Evolutionary conservation across 2,797 vertebrate genomes (phyloP).

Genomic region (Melanotaenia parkinsoni): DNA sequence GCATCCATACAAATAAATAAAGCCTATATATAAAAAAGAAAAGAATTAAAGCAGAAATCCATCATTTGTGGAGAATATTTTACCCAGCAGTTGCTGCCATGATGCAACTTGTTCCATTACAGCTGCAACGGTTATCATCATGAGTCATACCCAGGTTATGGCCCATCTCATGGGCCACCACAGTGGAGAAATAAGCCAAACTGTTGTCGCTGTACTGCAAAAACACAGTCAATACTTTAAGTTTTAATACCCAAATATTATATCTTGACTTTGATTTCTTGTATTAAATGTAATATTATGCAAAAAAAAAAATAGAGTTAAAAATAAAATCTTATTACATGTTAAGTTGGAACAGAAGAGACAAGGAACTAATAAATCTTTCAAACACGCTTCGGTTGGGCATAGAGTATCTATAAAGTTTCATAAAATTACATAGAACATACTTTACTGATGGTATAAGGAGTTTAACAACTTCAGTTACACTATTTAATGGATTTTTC

Average conservation of each 20-base stretch:
- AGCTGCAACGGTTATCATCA: constrained; percentile 70
- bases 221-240: constrained; percentile 31
- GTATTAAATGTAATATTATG: background rate
- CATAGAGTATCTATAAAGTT: background rate
- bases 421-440: background rate
- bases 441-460: background rate
- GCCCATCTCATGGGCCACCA: constrained; percentile 91
- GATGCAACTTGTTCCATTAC: constrained; percentile 73
- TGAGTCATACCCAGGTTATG: constrained; percentile 92
- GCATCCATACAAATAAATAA: background rate
- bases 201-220: constrained; percentile 60
- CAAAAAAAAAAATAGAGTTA: background rate
- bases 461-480: background rate
- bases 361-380: background rate
- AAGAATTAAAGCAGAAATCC: background rate
- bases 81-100: constrained; percentile 83
- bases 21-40: fast-evolving
- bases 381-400: background rate
- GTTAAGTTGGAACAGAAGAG: background rate
- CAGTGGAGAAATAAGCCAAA: constrained; percentile 73
- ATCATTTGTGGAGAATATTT: constrained; percentile 28
- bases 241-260: background rate
- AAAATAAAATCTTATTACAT: background rate
- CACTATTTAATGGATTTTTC: background rate
- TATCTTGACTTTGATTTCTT: background rate